Percentiles rank a stretch among this genome's conserved stretches.
Evolutionary conservation across 2,888 invertebrate species (phyloP).

Genomic region (Petrolisthes manimaculis): DNA sequence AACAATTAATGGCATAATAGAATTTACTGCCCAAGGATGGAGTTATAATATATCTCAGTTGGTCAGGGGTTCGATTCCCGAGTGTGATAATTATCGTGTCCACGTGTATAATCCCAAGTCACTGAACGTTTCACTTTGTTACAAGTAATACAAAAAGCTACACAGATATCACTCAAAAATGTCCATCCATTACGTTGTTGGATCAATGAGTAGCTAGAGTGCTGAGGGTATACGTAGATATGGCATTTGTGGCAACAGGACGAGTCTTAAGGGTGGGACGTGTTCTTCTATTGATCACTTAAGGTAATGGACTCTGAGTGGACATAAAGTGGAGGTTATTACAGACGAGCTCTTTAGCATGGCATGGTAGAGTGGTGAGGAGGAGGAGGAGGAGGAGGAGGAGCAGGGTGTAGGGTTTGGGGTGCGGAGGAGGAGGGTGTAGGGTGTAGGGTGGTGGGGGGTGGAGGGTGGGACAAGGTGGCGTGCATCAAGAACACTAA

Average conservation of each 20-base stretch:
- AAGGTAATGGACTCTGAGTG: conserved; percentile 22
- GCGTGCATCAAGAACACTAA: background rate
- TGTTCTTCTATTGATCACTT: conserved; percentile 33
- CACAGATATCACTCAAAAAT: conserved; percentile 29
- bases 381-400: background rate
- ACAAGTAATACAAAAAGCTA: too few species aligned
- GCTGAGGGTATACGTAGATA: background rate
- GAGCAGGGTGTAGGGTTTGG: background rate
- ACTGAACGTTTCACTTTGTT: too few species aligned
- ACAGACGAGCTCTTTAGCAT: conserved; percentile 19
- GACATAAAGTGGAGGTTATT: conserved; percentile 22
- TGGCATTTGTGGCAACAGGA: conserved; percentile 27
- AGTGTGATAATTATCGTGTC: too few species aligned
- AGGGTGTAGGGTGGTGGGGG: background rate
- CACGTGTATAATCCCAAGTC: too few species aligned
- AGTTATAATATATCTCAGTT: too few species aligned
- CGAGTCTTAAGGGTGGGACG: conserved; percentile 24
- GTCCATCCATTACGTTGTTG: conserved; percentile 13
- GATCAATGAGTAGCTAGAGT: background rate
- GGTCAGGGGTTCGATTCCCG: too few species aligned
- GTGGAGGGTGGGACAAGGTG: background rate
- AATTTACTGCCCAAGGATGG: too few species aligned
- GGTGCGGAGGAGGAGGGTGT: background rate
- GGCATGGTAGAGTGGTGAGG: background rate
- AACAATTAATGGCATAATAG: too few species aligned